phyloP scores from a whole-genome alignment of 2,113 vertebrate species.

The Trochalopteron elliotii region DNA sequence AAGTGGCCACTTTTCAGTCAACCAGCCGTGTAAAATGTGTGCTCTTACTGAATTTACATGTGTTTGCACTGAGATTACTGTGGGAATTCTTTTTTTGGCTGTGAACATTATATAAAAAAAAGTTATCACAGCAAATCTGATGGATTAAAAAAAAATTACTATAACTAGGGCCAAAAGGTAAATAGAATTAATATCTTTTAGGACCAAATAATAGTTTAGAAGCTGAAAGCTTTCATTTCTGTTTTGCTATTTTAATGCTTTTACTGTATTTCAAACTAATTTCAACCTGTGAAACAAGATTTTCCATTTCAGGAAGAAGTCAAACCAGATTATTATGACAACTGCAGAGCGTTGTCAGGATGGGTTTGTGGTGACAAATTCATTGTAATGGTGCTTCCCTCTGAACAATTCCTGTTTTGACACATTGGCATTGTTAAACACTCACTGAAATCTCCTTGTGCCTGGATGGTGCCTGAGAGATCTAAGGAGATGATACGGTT shows the following conservation, averaged over 20 bases:
- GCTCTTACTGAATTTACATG: not conserved
- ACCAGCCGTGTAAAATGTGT: not conserved
- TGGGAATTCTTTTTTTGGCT: not conserved
- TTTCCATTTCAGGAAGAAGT: conserved; percentile 38
- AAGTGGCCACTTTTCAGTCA: not conserved
- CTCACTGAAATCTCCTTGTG: not conserved
- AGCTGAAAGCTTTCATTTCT: not conserved
- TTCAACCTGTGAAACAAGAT: conserved; percentile 25
- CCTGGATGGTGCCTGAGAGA: not conserved
- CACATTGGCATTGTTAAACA: not conserved
- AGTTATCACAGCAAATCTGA: not conserved
- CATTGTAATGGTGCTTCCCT: conserved; percentile 9
- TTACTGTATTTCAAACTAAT: not conserved
- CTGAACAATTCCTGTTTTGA: conserved; percentile 27
- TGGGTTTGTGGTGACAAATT: conserved; percentile 35
- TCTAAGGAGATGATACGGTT: not conserved
- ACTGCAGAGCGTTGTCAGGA: conserved; percentile 28
- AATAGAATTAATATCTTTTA: not conserved
- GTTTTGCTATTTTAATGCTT: not conserved
- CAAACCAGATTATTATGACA: conserved; percentile 36
- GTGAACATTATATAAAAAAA: not conserved
- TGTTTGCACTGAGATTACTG: not conserved
- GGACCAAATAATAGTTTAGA: not conserved
- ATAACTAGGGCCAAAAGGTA: not conserved
- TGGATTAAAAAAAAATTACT: not conserved